A percentile compares a stretch with the other conserved stretches of the same genome.
These are phyloP conservation scores for Brachyrhaphis roseni DNA, from an alignment of 2,797 vertebrate genomes.

Conservation along the genomic window DNA sequence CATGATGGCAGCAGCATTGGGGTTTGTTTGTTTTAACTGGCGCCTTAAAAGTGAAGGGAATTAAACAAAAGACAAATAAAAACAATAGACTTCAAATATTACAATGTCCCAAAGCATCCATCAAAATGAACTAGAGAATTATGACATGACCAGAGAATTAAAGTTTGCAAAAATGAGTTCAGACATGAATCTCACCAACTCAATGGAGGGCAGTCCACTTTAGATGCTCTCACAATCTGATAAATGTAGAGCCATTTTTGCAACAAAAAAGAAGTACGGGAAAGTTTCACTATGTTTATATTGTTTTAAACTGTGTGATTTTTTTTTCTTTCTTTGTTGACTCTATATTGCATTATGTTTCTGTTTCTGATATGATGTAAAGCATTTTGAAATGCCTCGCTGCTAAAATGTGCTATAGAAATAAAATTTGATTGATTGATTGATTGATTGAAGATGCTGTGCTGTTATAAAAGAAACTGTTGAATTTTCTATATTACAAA, in stretches of 20 bases:
- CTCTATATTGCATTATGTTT: no score
- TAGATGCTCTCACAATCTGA: background rate
- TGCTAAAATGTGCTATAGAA: no score
- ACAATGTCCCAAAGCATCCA: background rate
- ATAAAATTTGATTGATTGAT: no score
- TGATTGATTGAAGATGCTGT: no score
- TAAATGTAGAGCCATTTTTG: background rate
- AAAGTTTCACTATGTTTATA: no score
- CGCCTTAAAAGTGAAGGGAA: background rate
- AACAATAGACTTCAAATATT: background rate
- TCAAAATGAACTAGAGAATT: background rate
- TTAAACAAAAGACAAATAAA: background rate
- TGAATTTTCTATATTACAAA: background rate
- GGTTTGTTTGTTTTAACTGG: background rate
- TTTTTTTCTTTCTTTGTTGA: no score
- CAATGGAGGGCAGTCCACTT: background rate
- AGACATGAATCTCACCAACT: background rate
- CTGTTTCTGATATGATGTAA: no score
- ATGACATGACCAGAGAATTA: background rate
- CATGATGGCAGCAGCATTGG: background rate
- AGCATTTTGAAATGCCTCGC: no score
- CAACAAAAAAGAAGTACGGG: background rate
- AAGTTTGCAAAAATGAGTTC: background rate
- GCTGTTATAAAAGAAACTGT: background rate
- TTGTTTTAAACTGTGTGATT: no score